Conservation (phyloP, 2,113 vertebrate genomes). For the Poeciliopsis occidentalis region DNA sequence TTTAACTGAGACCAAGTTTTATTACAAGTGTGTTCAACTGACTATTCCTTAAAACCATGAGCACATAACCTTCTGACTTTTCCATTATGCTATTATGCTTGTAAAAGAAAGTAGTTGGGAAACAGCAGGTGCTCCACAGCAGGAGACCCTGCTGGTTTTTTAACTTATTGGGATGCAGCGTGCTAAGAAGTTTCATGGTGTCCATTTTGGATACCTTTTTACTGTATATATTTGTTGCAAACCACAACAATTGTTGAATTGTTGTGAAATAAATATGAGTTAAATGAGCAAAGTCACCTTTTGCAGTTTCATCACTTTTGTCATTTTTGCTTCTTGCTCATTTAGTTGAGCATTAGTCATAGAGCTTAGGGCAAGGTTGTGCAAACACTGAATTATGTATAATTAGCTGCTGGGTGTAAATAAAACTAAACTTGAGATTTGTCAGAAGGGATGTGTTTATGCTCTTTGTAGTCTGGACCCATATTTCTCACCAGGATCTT, state of each 20-base stretch:
- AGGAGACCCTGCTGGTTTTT: conserved; percentile 37
- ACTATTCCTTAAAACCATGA: conserved; percentile 23
- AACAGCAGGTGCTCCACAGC: conserved; percentile 15
- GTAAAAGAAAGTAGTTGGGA: conserved; percentile 31
- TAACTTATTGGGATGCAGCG: conserved; percentile 3
- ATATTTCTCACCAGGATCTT: conserved; percentile 25
- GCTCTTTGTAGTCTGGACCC: conserved; percentile 32
- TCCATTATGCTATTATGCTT: conserved; percentile 22
- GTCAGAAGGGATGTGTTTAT: conserved; percentile 46
- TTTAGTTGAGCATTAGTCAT: conserved; percentile 16
- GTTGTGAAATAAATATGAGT: conserved; percentile 15
- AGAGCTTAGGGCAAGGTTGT: conserved; percentile 40
- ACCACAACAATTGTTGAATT: neutral
- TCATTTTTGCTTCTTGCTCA: conserved; percentile 11
- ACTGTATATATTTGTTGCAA: neutral
- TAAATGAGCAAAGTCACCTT: conserved; percentile 4
- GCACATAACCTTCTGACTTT: conserved; percentile 14
- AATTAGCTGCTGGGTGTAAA: conserved; percentile 45
- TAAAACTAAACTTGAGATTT: conserved; percentile 36
- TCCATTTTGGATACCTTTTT: neutral
- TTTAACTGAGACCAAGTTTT: conserved; percentile 46
- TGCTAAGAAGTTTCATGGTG: neutral
- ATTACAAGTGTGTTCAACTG: conserved; percentile 19
- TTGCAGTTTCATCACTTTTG: neutral
- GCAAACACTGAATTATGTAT: conserved; percentile 76